Evolutionary conservation across 2,888 invertebrate genomes (phyloP).

Genomic region (Drosophila glabriapex): DNA sequence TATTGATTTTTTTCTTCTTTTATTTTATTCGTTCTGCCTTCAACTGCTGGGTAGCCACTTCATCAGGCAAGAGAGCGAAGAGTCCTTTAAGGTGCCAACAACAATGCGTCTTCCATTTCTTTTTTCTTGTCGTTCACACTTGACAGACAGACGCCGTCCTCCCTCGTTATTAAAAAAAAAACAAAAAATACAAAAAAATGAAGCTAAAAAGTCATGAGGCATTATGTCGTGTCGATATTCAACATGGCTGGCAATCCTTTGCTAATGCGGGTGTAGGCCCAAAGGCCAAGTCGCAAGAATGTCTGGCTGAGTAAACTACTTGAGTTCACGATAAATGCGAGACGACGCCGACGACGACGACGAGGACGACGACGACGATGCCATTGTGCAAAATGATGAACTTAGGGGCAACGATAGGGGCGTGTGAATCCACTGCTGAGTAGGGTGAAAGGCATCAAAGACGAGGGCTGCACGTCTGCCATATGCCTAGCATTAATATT

Average conservation of each 20-base stretch:
- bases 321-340: conserved; percentile 43
- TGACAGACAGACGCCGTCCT: conserved; percentile 15
- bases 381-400: conserved; percentile 40
- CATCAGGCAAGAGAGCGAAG: conserved; percentile 29
- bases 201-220: conserved; percentile 9
- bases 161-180: conserved; percentile 13
- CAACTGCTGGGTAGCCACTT: conserved; percentile 39
- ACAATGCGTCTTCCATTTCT: conserved; percentile 40
- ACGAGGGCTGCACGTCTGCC: conserved; percentile 36
- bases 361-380: conserved; percentile 17
- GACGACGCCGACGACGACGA: conserved; percentile 17
- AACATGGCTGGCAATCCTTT: conserved; percentile 59
- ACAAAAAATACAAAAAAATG: not conserved
- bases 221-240: conserved; percentile 53
- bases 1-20: conserved; percentile 45
- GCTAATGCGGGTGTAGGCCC: conserved; percentile 38
- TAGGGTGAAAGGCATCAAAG: conserved; percentile 2
- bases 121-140: conserved; percentile 43
- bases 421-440: conserved; percentile 4
- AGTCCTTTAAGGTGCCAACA: conserved; percentile 25
- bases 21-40: not conserved
- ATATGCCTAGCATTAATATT: no score
- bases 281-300: conserved; percentile 52
- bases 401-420: not conserved
- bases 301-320: conserved; percentile 63